Conservation (phyloP, 2,888 invertebrate species). For the Lepeophtheirus nordmannii region DNA sequence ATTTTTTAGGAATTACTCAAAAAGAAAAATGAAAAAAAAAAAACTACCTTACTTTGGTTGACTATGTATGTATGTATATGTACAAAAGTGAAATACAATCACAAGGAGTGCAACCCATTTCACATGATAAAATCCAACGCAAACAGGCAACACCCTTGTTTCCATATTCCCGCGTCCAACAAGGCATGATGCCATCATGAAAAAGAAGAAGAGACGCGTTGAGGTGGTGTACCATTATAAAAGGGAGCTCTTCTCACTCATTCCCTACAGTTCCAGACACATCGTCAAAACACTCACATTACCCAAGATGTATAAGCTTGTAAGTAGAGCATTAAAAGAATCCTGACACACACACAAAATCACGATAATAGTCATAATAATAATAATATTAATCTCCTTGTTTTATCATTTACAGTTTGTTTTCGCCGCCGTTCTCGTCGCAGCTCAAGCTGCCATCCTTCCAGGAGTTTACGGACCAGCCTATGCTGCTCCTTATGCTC, state of each 20-base stretch:
- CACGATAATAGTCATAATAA: neutral
- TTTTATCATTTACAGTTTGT: slow-evolving; percentile 14
- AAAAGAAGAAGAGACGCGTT: too few species aligned
- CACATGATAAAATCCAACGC: too few species aligned
- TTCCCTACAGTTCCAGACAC: slow-evolving; percentile 13
- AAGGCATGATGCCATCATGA: too few species aligned
- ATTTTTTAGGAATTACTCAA: too few species aligned
- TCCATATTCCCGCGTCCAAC: too few species aligned
- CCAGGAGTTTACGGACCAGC: neutral
- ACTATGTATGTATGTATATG: too few species aligned
- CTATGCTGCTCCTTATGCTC: neutral
- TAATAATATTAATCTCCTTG: neutral
- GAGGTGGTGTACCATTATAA: slow-evolving; percentile 2
- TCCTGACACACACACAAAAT: neutral
- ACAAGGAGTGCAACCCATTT: too few species aligned
- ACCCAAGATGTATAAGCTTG: slow-evolving; percentile 19
- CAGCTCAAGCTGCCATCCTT: slow-evolving; percentile 7
- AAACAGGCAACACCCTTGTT: too few species aligned
- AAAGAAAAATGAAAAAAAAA: too few species aligned
- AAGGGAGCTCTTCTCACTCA: neutral
- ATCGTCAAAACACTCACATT: neutral
- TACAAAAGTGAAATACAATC: too few species aligned
- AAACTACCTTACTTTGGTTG: too few species aligned
- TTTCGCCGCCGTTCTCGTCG: slow-evolving; percentile 12
- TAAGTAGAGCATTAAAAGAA: slow-evolving; percentile 2